Evolutionary conservation across 1,140 invertebrate genomes (phyloP).

Genomic region (Lanistes nyassanus): DNA sequence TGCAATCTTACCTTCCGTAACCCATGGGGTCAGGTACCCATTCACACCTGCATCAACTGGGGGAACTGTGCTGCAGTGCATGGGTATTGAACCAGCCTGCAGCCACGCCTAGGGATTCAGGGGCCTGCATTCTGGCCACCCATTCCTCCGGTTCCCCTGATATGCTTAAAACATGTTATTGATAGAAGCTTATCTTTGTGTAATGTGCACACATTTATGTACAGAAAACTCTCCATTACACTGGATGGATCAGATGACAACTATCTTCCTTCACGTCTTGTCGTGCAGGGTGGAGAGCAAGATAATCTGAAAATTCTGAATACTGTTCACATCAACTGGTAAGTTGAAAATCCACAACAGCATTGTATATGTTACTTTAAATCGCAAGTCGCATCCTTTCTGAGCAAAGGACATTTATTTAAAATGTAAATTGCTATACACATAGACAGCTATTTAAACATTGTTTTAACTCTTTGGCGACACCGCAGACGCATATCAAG

Average conservation of each 20-base stretch:
- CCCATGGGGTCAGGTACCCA: too few species aligned
- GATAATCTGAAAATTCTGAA: slow-evolving; percentile 59
- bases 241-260: slow-evolving; percentile 63
- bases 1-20: too few species aligned
- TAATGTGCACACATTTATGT: slow-evolving; percentile 17
- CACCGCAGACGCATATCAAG: too few species aligned
- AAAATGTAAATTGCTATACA: neutral
- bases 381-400: too few species aligned
- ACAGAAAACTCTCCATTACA: slow-evolving; percentile 54
- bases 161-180: neutral
- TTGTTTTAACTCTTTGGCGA: too few species aligned
- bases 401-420: neutral
- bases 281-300: slow-evolving; percentile 57
- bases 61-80: too few species aligned
- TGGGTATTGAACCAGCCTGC: too few species aligned
- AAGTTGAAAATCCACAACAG: slow-evolving; percentile 32
- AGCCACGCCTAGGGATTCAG: too few species aligned
- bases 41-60: too few species aligned
- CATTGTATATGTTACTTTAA: too few species aligned
- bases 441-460: neutral
- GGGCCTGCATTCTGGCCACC: too few species aligned
- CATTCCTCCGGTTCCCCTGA: too few species aligned
- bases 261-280: slow-evolving; percentile 58
- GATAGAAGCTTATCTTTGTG: neutral
- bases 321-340: slow-evolving; percentile 57